Evolutionary conservation across 30 jellyfish, hydroid and myxozoan species (phyloP).

Genomic region (Sanderia malayensis): DNA sequence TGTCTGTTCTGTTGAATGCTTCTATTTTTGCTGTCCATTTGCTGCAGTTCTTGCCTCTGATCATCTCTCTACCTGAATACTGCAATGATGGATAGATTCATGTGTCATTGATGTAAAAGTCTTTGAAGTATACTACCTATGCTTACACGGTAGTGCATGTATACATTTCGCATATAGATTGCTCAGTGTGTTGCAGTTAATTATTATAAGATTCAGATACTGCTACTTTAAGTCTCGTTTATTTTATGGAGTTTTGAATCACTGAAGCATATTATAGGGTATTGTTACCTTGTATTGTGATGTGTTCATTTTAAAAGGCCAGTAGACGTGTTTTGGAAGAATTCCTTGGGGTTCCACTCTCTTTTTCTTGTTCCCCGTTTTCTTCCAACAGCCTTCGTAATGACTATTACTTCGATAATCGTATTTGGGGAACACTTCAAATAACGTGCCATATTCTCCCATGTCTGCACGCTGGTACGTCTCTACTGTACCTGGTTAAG

Average conservation of each 20-base stretch:
- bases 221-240: too few species aligned
- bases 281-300: conserved; percentile 49
- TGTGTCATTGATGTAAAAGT: background rate
- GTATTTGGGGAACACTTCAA: conserved; percentile 58
- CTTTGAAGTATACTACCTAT: too few species aligned
- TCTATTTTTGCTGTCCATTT: conserved; percentile 51
- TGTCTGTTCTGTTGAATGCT: conserved; percentile 59
- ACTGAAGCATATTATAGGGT: too few species aligned
- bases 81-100: background rate
- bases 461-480: conserved; percentile 89
- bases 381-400: conserved; percentile 70
- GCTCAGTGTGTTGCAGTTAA: too few species aligned
- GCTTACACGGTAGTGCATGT: too few species aligned
- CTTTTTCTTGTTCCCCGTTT: conserved; percentile 57
- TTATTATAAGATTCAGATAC: too few species aligned
- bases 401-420: conserved; percentile 58
- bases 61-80: conserved; percentile 42
- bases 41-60: conserved; percentile 50
- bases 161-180: too few species aligned
- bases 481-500: conserved; percentile 88
- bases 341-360: conserved; percentile 52
- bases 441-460: conserved; percentile 87
- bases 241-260: too few species aligned
- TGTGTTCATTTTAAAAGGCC: conserved; percentile 66
- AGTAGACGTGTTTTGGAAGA: conserved; percentile 56